phyloP scores from a whole-genome alignment of 2,797 vertebrate genomes.

The Cheirogaleus major region DNA sequence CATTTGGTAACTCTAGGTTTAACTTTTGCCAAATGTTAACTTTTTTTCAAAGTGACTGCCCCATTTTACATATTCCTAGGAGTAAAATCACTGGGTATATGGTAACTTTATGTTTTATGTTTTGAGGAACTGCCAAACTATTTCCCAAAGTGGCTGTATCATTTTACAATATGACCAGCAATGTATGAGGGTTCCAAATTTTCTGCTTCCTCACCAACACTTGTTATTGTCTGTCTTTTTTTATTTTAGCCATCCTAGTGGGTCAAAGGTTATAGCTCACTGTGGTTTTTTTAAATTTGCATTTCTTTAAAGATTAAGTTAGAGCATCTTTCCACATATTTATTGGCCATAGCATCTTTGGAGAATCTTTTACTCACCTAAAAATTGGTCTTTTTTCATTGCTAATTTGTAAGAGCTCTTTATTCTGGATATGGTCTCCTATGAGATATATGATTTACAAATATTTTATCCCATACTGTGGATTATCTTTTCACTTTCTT shows the following conservation, averaged over 20 bases:
- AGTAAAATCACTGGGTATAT: not conserved
- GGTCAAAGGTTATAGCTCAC: not conserved
- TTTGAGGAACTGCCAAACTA: not conserved
- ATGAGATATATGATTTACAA: not conserved
- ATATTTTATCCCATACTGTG: not conserved
- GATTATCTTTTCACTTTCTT: not conserved
- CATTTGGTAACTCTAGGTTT: not conserved
- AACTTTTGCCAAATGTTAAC: not conserved
- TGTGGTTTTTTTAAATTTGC: not conserved
- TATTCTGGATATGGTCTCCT: not conserved
- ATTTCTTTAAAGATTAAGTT: not conserved
- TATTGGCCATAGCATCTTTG: not conserved
- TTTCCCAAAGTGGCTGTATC: not conserved
- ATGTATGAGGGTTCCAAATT: not conserved
- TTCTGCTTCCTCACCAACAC: not conserved
- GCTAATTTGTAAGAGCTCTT: not conserved
- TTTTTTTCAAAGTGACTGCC: not conserved
- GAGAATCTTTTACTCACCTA: not conserved
- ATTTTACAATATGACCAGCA: not conserved
- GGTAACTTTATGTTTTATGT: not conserved
- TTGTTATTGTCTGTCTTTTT: not conserved
- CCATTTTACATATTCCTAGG: not conserved
- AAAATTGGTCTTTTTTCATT: slow-evolving; percentile 2
- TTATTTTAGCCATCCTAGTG: not conserved
- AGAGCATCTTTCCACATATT: not conserved